Percentiles rank a stretch among this genome's conserved stretches.
Evolutionary conservation across 2,888 invertebrate species (phyloP).

Genomic region (Meiosimyza decipiens): DNA sequence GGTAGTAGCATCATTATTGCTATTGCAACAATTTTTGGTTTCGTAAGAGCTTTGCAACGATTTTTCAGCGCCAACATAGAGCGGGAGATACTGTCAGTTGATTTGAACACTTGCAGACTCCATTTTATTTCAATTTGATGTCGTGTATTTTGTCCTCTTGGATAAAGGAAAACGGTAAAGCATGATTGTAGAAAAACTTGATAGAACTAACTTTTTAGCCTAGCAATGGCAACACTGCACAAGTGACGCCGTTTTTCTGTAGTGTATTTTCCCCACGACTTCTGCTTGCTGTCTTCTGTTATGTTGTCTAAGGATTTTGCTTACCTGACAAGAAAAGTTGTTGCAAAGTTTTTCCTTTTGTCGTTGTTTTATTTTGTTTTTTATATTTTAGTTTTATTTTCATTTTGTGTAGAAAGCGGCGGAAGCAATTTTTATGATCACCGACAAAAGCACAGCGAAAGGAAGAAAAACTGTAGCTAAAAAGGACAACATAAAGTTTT

Average conservation of each 20-base stretch:
- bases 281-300: not conserved
- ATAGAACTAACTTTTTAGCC: not conserved
- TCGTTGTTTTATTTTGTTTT: not conserved
- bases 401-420: not conserved
- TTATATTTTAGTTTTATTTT: too few relatives aligned
- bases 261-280: not conserved
- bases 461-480: not conserved
- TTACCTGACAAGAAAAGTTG: slow-evolving; percentile 23
- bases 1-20: not conserved
- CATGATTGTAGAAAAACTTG: too few relatives aligned
- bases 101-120: not conserved
- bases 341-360: not conserved
- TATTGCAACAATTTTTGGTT: not conserved
- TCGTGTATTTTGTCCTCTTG: not conserved
- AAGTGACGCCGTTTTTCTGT: not conserved
- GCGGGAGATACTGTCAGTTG: too few relatives aligned
- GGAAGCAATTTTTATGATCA: slow-evolving; percentile 27
- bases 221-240: not conserved
- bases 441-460: not conserved
- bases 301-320: slow-evolving; percentile 4
- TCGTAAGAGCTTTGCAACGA: not conserved
- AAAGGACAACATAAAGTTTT: slow-evolving; percentile 7
- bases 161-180: not conserved
- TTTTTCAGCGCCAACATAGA: too few relatives aligned
- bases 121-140: slow-evolving; percentile 11